Conservation (phyloP, 1,140 invertebrate species). For the Leptonema lineaticorne region DNA sequence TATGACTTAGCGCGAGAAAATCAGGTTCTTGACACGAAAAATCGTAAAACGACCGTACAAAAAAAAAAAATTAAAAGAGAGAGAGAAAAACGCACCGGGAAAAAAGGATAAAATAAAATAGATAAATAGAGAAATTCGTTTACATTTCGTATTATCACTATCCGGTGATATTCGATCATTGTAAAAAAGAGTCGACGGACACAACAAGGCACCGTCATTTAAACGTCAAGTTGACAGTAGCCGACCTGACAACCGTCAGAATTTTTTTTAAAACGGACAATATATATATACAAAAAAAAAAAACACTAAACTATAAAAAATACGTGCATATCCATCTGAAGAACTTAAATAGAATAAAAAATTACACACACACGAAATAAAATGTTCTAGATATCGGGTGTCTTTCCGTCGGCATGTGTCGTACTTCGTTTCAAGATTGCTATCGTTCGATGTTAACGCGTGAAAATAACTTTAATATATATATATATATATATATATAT, state of each 20-base stretch:
- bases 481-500: no score
- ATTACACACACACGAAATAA: neutral
- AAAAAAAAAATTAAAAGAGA: no score
- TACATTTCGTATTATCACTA: conserved; percentile 7
- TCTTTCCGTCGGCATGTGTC: neutral
- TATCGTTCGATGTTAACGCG: no score
- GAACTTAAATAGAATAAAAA: neutral
- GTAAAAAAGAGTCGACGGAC: neutral
- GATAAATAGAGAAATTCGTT: no score
- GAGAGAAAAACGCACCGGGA: no score
- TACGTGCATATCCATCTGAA: neutral
- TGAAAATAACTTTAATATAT: no score
- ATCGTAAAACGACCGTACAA: neutral
- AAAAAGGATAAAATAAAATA: no score
- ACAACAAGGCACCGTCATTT: no score
- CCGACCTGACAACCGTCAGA: neutral
- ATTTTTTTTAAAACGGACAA: no score
- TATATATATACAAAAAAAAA: no score
- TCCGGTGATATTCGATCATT: conserved; percentile 14
- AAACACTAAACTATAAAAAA: no score
- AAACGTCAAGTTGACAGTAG: neutral
- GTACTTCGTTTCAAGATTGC: neutral
- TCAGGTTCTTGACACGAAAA: conserved; percentile 1
- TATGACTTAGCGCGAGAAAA: no score
- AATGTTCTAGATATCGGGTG: neutral